Evolutionary conservation across 2,797 vertebrate genomes (phyloP), one percentile per base, ranked within the genome.

Genomic region (Cuniculus paca): DNA sequence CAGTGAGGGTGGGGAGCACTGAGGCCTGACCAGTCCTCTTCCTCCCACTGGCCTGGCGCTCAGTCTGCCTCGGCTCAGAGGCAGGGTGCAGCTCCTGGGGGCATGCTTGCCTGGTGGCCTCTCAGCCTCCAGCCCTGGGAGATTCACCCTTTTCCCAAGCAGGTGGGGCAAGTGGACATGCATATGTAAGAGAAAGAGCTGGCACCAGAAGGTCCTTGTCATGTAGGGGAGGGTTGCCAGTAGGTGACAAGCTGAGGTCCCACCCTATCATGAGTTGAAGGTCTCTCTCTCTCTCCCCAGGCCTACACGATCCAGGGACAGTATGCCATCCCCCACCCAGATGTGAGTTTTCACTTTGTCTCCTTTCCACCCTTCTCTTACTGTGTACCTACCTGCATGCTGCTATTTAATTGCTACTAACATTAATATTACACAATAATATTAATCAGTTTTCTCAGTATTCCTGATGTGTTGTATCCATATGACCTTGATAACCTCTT

Each of bases 261-360:
- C 5, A 2, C 68, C 22, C 0, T 48, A 65, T 13, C n/a, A 1
- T 54, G 24, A 58, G 48, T 96, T 98, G 86, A 96, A 75, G 3
- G 63, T 6, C 0, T 95, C 31, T 97, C 92, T 95, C 86, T 91
- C 97, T 97, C 94, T 97, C 95, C 98, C 98, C 98, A 99, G 99
- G 99, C 99, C 98, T 99, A 99, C 98, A 99, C 99, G 97, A 99
- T 99, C 99, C 99, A 99, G 99, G 99, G 99, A 99, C 99, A 99
- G 98, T 99, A 99, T 10, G 99, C 99, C 98, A 99, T 99, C 98
- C 99, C 99, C 97, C 99, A 99, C 98, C 99, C 99, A 98, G 99
- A 99, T 99, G 99, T 99, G 99, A 99, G 99, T 99, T 98, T 98
- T 98, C 92, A 97, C 95, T 97, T 98, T 2, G 89, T 97, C 98